These are phyloP conservation scores for Rotaria magnacalcarata DNA, from an alignment of 2,888 invertebrate species.

Conservation along the genomic window DNA sequence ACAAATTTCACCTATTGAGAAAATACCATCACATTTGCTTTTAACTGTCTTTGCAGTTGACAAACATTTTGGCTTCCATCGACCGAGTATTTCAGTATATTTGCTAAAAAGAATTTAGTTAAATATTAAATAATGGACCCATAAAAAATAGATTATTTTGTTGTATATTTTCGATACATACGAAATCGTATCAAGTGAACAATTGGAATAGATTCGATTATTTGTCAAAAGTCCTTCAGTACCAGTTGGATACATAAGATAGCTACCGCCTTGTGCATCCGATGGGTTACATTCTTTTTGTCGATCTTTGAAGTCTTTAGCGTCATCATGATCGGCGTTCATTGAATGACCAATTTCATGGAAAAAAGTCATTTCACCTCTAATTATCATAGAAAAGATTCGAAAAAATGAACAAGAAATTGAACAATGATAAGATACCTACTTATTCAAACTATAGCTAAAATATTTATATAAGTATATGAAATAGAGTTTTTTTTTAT, in stretches of 20 bases:
- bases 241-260: conserved; percentile 15
- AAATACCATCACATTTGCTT: conserved; percentile 20
- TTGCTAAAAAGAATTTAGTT: neutral
- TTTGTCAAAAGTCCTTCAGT: conserved; percentile 3
- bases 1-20: neutral
- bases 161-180: neutral
- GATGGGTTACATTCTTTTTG: conserved; percentile 23
- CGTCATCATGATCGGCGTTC: conserved; percentile 1
- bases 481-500: too few relatives aligned
- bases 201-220: conserved; percentile 13
- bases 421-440: neutral
- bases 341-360: conserved; percentile 33
- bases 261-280: neutral
- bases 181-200: conserved; percentile 19
- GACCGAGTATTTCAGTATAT: neutral
- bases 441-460: conserved; percentile 6
- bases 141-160: too few relatives aligned
- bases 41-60: neutral
- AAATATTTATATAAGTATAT: neutral
- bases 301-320: neutral
- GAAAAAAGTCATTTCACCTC: conserved; percentile 23
- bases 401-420: neutral
- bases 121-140: too few relatives aligned
- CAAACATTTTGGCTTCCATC: neutral
- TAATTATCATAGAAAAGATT: neutral